These are phyloP conservation scores for Solenopsis invicta DNA, from an alignment of 1,140 invertebrate species.

Conservation along the genomic window DNA sequence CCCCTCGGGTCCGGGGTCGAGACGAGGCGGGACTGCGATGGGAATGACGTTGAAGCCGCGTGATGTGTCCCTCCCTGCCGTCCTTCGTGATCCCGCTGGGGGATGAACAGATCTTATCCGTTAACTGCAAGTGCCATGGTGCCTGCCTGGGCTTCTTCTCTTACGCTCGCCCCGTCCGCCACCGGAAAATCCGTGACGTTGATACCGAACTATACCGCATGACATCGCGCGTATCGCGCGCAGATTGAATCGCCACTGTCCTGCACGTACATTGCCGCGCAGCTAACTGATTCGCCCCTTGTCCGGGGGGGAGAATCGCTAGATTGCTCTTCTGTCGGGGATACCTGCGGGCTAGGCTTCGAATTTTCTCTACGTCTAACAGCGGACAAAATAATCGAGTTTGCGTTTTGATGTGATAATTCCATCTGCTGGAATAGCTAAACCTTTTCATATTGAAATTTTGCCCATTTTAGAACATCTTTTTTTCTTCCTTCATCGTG, in stretches of 20 bases:
- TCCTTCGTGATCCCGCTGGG: conserved; percentile 41
- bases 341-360: neutral
- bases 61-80: conserved; percentile 40
- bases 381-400: neutral
- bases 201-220: conserved; percentile 45
- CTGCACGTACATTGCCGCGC: conserved; percentile 16
- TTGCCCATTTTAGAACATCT: neutral
- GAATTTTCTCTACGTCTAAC: neutral
- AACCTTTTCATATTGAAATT: neutral
- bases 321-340: neutral
- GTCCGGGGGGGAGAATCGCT: neutral
- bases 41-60: conserved; percentile 79
- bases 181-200: conserved; percentile 72
- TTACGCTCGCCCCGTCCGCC: conserved; percentile 17
- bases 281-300: conserved; percentile 44
- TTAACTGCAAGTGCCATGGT: conserved; percentile 65
- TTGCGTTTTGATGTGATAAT: neutral
- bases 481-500: neutral
- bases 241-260: conserved; percentile 36
- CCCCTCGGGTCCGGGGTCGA: conserved; percentile 45
- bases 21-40: conserved; percentile 64
- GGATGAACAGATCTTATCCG: conserved; percentile 79
- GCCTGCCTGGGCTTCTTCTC: conserved; percentile 40
- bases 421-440: too few relatives aligned
- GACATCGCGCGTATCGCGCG: conserved; percentile 47